Base-by-base conservation (phyloP, 2,797 vertebrate species). In the Pygocentrus nattereri region DNA sequence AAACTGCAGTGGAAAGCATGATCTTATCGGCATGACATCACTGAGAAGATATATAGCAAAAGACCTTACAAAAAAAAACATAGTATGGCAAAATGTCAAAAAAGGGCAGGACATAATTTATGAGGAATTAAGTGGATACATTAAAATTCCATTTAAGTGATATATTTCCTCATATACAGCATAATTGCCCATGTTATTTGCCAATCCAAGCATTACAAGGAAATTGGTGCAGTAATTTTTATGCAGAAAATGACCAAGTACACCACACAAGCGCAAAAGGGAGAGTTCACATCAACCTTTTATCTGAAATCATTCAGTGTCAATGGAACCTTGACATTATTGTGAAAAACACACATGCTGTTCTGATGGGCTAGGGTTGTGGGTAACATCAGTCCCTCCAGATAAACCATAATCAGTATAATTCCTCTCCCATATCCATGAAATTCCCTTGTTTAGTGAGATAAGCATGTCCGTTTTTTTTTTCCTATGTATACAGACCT, bases 141-240 rank as follows among this genome's bases (percentile, higher is more conserved):
- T 85, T 89, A 86, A 80, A 76, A 84, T 87, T 86, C 84, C 85
- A 86, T 92, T 90, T 82, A 86, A 88, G 87, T 87, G 54, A 71
- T 86, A 88, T 87, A 89, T 84, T 56, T 87, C 84, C 89, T 90
- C 70, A n/a, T 76, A 67, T 80, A 88, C 90, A 89, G 89, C 89
- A 88, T 90, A 89, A 90, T 86, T 89, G 70, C 82, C 78, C 79
- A 70, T 84, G 78, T 81, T 89, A 79, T 90, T 87, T 90, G 88
- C 88, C 90, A 90, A 90, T 78, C 76, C 78, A 78, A 80, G 80
- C 80, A 78, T 4, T 31, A 88, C 44, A 75, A 41, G 67, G 85
- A 87, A 91, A 85, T 76, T 85, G 82, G 85, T 82, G 87, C 83
- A 83, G 88, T 87, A 84, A 88, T 58, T 34, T 31, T n/a, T 58